phyloP scores from a whole-genome alignment of 2,113 vertebrate species.

The Leptobrachium leishanense region DNA sequence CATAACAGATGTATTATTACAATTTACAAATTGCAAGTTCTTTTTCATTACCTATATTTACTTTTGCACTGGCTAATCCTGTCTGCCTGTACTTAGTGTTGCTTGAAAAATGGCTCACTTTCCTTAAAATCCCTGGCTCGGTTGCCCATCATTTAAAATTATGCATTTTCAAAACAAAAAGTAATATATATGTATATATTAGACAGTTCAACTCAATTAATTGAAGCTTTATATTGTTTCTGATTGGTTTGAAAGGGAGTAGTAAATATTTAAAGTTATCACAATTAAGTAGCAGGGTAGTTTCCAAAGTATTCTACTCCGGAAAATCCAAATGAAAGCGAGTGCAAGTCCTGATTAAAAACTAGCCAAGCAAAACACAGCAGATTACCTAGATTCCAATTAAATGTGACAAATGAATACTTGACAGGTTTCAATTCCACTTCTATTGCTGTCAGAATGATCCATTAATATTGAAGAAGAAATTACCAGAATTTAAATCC shows the following conservation, averaged over 20 bases:
- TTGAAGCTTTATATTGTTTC: constrained; percentile 52
- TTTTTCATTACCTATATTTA: constrained; percentile 42
- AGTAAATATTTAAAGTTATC: constrained; percentile 62
- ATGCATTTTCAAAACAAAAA: constrained; percentile 49
- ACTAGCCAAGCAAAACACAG: constrained; percentile 59
- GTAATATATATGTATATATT: constrained; percentile 47
- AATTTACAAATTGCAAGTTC: not conserved
- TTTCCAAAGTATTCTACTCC: constrained; percentile 59
- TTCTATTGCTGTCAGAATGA: constrained; percentile 66
- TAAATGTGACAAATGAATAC: constrained; percentile 63
- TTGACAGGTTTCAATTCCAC: constrained; percentile 65
- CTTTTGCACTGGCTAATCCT: constrained; percentile 22
- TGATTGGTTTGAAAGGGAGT: constrained; percentile 51
- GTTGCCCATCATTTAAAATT: not conserved
- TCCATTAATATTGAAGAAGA: constrained; percentile 61
- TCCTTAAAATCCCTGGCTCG: constrained; percentile 25
- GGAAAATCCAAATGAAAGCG: constrained; percentile 58
- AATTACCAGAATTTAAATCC: constrained; percentile 57
- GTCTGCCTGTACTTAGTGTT: constrained; percentile 21
- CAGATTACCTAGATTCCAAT: constrained; percentile 66
- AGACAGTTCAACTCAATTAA: constrained; percentile 51
- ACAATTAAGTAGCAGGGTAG: constrained; percentile 54
- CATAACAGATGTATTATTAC: constrained; percentile 20
- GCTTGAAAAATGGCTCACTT: constrained; percentile 42
- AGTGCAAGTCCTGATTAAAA: constrained; percentile 66